Conservation (phyloP, 2,888 invertebrate genomes). For the Dichetophora obliterata region DNA sequence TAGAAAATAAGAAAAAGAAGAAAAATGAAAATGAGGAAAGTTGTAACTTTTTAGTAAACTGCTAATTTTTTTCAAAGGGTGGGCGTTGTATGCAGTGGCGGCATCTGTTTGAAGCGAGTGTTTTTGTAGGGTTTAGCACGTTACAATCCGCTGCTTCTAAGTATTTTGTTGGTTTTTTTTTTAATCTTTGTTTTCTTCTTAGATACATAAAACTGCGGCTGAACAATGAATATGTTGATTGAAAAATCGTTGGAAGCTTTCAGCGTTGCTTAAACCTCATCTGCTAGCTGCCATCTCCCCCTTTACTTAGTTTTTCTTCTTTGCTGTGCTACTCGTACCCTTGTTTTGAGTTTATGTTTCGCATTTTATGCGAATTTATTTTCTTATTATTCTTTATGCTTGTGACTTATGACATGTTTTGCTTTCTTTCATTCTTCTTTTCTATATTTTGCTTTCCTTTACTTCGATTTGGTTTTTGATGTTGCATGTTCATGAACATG, state of each 20-base stretch:
- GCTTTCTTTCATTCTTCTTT: too few relatives aligned
- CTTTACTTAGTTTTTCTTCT: constrained; percentile 1
- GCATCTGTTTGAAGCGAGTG: not conserved
- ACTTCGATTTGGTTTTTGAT: too few relatives aligned
- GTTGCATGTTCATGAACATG: too few relatives aligned
- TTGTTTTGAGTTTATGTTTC: not conserved
- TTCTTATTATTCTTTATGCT: too few relatives aligned
- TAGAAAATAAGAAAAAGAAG: not conserved
- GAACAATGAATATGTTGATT: constrained; percentile 14
- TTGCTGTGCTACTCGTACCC: not conserved
- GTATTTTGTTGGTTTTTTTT: too few relatives aligned
- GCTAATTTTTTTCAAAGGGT: not conserved
- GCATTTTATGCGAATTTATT: constrained; percentile 9
- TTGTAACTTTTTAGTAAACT: not conserved
- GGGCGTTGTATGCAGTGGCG: not conserved
- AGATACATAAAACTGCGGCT: too few relatives aligned
- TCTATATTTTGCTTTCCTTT: too few relatives aligned
- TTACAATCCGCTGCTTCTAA: not conserved
- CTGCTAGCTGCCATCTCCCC: not conserved
- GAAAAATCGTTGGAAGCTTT: constrained; percentile 11
- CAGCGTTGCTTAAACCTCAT: not conserved
- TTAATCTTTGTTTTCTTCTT: too few relatives aligned
- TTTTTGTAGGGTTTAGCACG: not conserved
- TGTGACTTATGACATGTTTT: too few relatives aligned
- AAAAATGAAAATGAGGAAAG: not conserved